phyloP scores from a whole-genome alignment of 2,888 invertebrate species.

The Lagria hirta region DNA sequence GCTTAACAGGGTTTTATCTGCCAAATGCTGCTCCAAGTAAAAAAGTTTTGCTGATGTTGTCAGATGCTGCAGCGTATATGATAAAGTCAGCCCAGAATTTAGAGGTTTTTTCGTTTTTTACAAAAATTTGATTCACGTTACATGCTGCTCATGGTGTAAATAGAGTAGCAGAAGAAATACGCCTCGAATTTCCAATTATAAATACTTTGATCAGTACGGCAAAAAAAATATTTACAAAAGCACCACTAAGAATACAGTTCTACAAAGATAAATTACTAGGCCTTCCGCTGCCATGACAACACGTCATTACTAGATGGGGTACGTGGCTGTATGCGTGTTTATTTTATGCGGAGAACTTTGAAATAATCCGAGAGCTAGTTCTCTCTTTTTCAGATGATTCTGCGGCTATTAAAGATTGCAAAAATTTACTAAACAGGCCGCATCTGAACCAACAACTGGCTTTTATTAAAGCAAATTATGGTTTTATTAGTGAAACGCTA shows the following conservation, averaged over 20 bases:
- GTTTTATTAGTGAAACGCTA: neutral
- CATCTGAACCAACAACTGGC: neutral
- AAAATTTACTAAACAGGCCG: neutral
- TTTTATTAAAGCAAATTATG: neutral
- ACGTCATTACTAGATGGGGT: too few relatives aligned
- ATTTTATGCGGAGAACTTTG: too few relatives aligned
- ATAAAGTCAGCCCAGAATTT: neutral
- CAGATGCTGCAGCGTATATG: neutral
- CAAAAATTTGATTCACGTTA: neutral
- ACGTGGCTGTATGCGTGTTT: too few relatives aligned
- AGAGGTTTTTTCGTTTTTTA: neutral
- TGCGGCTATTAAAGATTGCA: neutral
- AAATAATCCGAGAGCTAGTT: too few relatives aligned
- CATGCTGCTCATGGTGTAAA: too few relatives aligned
- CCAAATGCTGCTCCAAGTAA: neutral
- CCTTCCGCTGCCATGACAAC: neutral
- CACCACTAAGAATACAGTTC: neutral
- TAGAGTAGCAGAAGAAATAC: too few relatives aligned
- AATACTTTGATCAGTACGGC: neutral
- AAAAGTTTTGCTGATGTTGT: neutral
- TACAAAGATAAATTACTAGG: neutral
- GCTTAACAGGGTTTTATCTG: neutral
- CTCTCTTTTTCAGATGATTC: neutral
- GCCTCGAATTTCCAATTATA: neutral
- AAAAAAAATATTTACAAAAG: neutral